These are phyloP conservation scores for Aspidapion aeneum DNA, from an alignment of 2,888 invertebrate species.

Conservation along the genomic window DNA sequence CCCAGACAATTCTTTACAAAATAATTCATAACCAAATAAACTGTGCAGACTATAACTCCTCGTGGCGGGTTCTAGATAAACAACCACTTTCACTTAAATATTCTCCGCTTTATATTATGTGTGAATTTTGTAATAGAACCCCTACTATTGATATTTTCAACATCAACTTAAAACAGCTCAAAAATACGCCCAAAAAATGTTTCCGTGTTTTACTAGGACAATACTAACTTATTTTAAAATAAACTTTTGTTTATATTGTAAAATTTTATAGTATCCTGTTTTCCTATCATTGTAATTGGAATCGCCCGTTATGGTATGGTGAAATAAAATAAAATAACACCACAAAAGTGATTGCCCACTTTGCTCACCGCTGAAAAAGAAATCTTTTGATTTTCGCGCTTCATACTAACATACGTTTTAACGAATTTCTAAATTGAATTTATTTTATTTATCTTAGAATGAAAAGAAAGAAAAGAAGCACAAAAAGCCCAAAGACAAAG, in stretches of 20 bases:
- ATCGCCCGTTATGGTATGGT: background rate
- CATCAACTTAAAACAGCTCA: background rate
- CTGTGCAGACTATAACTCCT: background rate
- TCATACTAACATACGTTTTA: too few species aligned
- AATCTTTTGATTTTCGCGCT: too few species aligned
- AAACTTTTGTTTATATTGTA: background rate
- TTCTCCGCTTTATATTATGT: background rate
- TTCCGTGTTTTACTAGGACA: background rate
- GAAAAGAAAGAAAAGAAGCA: constrained; percentile 44
- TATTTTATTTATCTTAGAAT: constrained; percentile 30
- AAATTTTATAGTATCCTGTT: background rate
- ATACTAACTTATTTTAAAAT: background rate
- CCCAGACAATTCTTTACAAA: background rate
- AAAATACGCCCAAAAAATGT: background rate
- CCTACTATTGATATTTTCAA: background rate
- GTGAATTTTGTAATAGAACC: background rate
- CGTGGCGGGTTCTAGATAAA: too few species aligned
- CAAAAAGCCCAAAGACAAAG: constrained; percentile 52
- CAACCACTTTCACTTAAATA: too few species aligned
- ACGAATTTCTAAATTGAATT: too few species aligned
- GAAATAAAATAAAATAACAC: background rate
- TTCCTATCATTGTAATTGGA: background rate
- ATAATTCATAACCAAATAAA: background rate
- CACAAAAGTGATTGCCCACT: too few species aligned
- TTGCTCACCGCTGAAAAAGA: too few species aligned